Base-by-base conservation (phyloP, 2,113 vertebrate genomes). In the Cheirogaleus medius region DNA sequence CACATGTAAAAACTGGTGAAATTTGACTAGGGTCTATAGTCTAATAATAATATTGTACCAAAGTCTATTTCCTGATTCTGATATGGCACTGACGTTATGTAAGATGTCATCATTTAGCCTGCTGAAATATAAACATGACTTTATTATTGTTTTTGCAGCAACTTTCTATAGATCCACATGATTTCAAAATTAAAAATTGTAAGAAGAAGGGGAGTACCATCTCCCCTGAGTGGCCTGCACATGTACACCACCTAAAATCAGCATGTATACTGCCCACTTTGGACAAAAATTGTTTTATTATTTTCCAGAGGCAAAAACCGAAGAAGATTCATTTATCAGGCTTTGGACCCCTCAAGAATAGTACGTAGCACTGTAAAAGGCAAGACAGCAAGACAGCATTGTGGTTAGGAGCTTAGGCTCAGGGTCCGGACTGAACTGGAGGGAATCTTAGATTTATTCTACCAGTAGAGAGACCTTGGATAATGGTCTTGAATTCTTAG, bases 221-320 rank as follows among this genome's bases (percentile, higher is more conserved):
- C 4, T 17, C 29, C 10, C 2, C 2, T 1, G 5, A 42, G 15
- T 29, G 42, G n/a, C 29, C 9, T 85, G 15, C 4, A 0, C 32
- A 14, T 60, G 2, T n/a, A 34, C 13, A 73, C 71, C 18, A 21
- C 58, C 32, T 74, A 54, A 74, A 73, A 10, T 52, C n/a, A 47
- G 52, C 14, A n/a, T 20, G 25, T 47, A 2, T 3, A 8, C 37
- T 56, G 13, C 8, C 56, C 11, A 6, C 49, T 68, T 54, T 32
- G 63, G 42, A 52, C 29, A 83, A 80, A 87, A 80, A 32, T 42
- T 39, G n/a, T 9, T 52, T 80, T 71, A 42, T 68, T 29, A 60
- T 21, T 83, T 68, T 83, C 27, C 29, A n/a, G 80, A 83, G 27
- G 13, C 52, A 63, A 58, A 76, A 54, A 49, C 37, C 21, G 74